Percentiles rank a stretch among this genome's conserved stretches.
Conservation (phyloP, 2,888 invertebrate genomes). For the Amorpha juglandis region DNA sequence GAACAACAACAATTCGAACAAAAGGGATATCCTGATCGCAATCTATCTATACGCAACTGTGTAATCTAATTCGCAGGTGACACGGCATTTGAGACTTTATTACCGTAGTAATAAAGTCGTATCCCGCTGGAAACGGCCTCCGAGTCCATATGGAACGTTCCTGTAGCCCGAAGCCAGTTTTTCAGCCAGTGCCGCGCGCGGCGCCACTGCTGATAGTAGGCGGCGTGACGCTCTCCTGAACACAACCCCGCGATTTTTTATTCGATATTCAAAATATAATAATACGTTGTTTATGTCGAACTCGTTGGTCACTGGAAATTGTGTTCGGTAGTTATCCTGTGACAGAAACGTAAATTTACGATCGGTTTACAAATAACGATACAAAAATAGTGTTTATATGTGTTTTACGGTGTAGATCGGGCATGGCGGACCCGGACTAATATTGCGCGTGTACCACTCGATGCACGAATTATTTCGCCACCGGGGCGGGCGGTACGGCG, state of each 20-base stretch:
- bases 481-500: constrained; percentile 39
- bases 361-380: constrained; percentile 61
- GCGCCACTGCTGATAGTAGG: constrained; percentile 78
- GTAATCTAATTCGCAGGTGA: constrained; percentile 30
- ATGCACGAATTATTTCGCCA: constrained; percentile 47
- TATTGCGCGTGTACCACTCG: constrained; percentile 50
- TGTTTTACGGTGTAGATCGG: constrained; percentile 66
- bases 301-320: constrained; percentile 7
- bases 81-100: constrained; percentile 43
- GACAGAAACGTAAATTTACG: constrained; percentile 33
- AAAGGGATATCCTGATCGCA: constrained; percentile 74
- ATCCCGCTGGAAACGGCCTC: constrained; percentile 43
- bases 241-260: constrained; percentile 55
- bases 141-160: constrained; percentile 57
- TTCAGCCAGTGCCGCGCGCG: constrained; percentile 78
- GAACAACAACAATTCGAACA: constrained; percentile 70
- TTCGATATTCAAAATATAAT: constrained; percentile 44
- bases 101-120: constrained; percentile 42
- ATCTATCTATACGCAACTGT: constrained; percentile 49
- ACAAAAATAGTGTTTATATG: constrained; percentile 75
- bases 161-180: constrained; percentile 65
- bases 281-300: constrained; percentile 32
- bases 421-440: constrained; percentile 65
- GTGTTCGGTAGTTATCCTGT: constrained; percentile 28
- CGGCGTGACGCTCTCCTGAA: constrained; percentile 67